Percentiles rank a stretch among this genome's conserved stretches.
Conservation (phyloP, 2,888 invertebrate genomes). For the Ferrisia virgata region DNA sequence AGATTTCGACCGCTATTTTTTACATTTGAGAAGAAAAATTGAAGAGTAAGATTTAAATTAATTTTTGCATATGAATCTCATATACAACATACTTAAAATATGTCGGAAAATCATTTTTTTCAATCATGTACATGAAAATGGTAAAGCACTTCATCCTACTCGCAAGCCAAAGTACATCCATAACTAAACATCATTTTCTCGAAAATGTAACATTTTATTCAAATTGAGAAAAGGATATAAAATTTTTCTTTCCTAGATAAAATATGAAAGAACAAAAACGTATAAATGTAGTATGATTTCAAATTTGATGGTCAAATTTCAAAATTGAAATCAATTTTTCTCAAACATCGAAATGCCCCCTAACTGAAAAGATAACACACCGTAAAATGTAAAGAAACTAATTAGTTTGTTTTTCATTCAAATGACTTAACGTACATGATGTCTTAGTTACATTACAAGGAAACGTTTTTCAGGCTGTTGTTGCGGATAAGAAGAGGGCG, state of each 20-base stretch:
- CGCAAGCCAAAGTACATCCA: too few species aligned
- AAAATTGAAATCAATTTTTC: neutral
- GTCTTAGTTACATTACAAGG: neutral
- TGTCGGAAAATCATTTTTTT: too few species aligned
- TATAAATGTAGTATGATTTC: neutral
- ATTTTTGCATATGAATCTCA: too few species aligned
- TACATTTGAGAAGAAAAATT: too few species aligned
- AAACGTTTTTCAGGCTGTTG: conserved; percentile 8
- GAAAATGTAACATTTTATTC: too few species aligned
- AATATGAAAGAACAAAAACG: neutral
- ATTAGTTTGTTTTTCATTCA: neutral
- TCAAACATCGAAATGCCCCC: neutral
- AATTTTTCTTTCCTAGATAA: neutral
- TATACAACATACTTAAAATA: too few species aligned
- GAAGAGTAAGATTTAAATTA: too few species aligned
- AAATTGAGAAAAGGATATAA: too few species aligned
- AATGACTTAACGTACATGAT: conserved; percentile 32
- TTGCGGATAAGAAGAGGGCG: neutral
- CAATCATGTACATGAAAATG: too few species aligned
- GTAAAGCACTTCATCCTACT: too few species aligned
- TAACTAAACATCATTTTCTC: too few species aligned
- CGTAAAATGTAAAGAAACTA: neutral
- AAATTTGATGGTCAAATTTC: neutral
- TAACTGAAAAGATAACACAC: neutral
- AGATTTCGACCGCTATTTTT: too few species aligned